phyloP scores from a whole-genome alignment of 2,888 invertebrate species.

The Chymomyza procnemis region DNA sequence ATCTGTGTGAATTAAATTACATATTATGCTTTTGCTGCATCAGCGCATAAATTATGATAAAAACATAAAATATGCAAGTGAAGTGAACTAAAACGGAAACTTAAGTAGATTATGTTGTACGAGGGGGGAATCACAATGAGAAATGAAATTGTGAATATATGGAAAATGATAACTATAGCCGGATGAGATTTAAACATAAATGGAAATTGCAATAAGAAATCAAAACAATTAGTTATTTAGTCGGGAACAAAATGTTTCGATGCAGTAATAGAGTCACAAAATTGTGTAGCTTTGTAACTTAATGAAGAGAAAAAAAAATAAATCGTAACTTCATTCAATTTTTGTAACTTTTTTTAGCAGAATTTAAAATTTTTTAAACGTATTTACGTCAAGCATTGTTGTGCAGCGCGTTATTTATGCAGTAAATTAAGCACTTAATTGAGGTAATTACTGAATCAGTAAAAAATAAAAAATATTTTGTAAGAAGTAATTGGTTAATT shows the following conservation, averaged over 20 bases:
- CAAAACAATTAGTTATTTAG: neutral
- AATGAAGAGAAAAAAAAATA: neutral
- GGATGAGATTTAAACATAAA: neutral
- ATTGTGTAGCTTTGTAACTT: neutral
- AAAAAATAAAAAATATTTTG: too few relatives aligned
- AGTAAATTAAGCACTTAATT: too few relatives aligned
- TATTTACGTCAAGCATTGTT: too few relatives aligned
- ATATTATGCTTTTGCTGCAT: slow-evolving; percentile 63
- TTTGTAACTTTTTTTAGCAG: too few relatives aligned
- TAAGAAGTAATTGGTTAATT: too few relatives aligned
- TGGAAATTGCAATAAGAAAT: neutral
- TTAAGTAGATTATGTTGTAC: slow-evolving; percentile 57
- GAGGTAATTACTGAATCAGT: too few relatives aligned
- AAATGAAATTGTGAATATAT: neutral
- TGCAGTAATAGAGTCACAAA: neutral
- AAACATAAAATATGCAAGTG: slow-evolving; percentile 54
- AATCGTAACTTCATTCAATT: neutral
- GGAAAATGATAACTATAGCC: neutral
- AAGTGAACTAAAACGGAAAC: slow-evolving; percentile 35
- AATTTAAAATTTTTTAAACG: too few relatives aligned
- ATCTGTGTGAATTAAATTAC: slow-evolving; percentile 50
- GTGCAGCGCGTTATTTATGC: too few relatives aligned
- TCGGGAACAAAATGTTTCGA: too few relatives aligned
- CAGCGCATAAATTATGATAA: slow-evolving; percentile 63
- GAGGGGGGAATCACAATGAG: slow-evolving; percentile 13